Evolutionary conservation across 2,113 vertebrate genomes (phyloP).

Genomic region (Centropristis striata): DNA sequence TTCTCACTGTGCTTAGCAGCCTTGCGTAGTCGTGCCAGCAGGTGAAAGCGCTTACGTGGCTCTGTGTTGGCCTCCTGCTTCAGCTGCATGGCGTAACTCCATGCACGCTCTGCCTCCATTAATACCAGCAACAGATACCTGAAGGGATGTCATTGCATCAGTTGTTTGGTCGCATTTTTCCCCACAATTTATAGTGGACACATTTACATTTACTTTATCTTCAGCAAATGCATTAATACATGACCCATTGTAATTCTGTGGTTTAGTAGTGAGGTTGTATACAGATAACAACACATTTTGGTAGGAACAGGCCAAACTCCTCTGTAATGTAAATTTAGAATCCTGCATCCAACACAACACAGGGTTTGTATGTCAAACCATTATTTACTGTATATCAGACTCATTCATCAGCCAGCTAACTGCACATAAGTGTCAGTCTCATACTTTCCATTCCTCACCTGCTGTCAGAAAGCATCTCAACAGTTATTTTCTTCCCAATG

Average conservation of each 20-base stretch:
- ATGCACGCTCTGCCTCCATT: constrained; percentile 97
- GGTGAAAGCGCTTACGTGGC: constrained; percentile 95
- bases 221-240: neutral
- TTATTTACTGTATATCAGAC: neutral
- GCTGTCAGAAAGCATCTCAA: constrained; percentile 94
- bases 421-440: neutral
- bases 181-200: neutral
- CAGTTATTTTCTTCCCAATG: constrained; percentile 95
- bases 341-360: constrained; percentile 16
- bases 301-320: neutral
- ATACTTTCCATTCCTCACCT: constrained; percentile 81
- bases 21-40: constrained; percentile 94
- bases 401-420: neutral
- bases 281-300: neutral
- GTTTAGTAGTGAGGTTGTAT: neutral
- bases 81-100: constrained; percentile 99
- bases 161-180: neutral
- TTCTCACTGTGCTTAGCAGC: constrained; percentile 95
- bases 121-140: constrained; percentile 95
- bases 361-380: neutral
- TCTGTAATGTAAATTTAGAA: neutral
- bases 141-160: neutral
- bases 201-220: neutral
- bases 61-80: constrained; percentile 99
- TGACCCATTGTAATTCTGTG: neutral